Evolutionary conservation across 2,113 vertebrate species (phyloP).

Genomic region (Poecile atricapillus): DNA sequence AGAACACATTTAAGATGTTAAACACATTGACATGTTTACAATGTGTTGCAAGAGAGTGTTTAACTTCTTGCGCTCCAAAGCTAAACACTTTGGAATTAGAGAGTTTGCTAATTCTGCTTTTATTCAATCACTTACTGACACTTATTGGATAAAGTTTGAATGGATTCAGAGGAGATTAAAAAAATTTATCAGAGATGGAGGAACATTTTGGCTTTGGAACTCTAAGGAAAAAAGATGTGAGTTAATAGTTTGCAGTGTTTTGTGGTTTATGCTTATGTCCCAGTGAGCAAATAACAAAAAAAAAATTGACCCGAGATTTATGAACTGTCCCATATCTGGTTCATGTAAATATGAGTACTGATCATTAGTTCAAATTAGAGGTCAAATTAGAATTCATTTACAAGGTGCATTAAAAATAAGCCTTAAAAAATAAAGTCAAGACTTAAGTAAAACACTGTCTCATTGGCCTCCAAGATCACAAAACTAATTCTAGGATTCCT

Average conservation of each 20-base stretch:
- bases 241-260: background rate
- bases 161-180: conserved; percentile 21
- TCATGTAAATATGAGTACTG: background rate
- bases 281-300: conserved; percentile 46
- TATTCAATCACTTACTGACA: conserved; percentile 61
- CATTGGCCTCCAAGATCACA: background rate
- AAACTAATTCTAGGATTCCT: background rate
- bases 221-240: background rate
- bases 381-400: conserved; percentile 58
- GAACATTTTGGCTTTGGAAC: conserved; percentile 1
- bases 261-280: conserved; percentile 20
- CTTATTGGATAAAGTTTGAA: conserved; percentile 56
- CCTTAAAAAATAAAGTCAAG: background rate
- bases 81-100: conserved; percentile 80
- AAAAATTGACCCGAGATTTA: background rate
- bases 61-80: conserved; percentile 78
- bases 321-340: background rate
- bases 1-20: conserved; percentile 78
- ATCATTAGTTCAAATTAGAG: conserved; percentile 48
- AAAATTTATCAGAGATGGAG: background rate
- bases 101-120: conserved; percentile 72
- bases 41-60: conserved; percentile 81
- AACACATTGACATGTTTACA: conserved; percentile 86
- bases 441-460: background rate
- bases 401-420: conserved; percentile 43